phyloP scores from a whole-genome alignment of 1,140 invertebrate species.

The Drosophila chauvacae region DNA sequence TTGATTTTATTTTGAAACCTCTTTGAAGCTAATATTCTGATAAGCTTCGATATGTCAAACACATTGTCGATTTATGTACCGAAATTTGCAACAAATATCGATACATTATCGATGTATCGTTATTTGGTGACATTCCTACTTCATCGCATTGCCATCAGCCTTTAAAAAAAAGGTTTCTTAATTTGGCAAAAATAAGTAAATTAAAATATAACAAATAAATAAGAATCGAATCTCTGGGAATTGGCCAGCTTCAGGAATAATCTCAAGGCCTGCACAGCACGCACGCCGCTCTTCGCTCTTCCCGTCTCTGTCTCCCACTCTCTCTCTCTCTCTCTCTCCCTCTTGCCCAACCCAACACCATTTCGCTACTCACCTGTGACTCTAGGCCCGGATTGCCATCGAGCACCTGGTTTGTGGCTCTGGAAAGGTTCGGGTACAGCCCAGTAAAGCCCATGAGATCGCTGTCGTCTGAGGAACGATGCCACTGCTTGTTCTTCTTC shows the following conservation, averaged over 20 bases:
- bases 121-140: too few relatives aligned
- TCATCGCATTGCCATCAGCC: neutral
- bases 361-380: slow-evolving; percentile 39
- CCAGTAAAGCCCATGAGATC: slow-evolving; percentile 48
- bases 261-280: slow-evolving; percentile 3
- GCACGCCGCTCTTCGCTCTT: neutral
- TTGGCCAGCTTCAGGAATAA: neutral
- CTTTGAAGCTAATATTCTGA: too few relatives aligned
- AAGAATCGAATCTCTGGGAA: neutral
- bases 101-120: too few relatives aligned
- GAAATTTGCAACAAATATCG: too few relatives aligned
- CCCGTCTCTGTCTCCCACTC: neutral
- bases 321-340: neutral
- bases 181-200: neutral
- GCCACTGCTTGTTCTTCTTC: neutral
- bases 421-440: slow-evolving; percentile 35
- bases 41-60: too few relatives aligned
- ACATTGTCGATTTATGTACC: too few relatives aligned
- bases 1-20: too few relatives aligned
- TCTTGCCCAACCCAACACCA: neutral
- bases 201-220: neutral
- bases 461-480: neutral
- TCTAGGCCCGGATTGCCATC: slow-evolving; percentile 48
- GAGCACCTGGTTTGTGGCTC: neutral
- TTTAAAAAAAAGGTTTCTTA: neutral